These are phyloP conservation scores for Poeciliopsis turrubarensis DNA, from an alignment of 2,113 vertebrate genomes.

Conservation along the genomic window DNA sequence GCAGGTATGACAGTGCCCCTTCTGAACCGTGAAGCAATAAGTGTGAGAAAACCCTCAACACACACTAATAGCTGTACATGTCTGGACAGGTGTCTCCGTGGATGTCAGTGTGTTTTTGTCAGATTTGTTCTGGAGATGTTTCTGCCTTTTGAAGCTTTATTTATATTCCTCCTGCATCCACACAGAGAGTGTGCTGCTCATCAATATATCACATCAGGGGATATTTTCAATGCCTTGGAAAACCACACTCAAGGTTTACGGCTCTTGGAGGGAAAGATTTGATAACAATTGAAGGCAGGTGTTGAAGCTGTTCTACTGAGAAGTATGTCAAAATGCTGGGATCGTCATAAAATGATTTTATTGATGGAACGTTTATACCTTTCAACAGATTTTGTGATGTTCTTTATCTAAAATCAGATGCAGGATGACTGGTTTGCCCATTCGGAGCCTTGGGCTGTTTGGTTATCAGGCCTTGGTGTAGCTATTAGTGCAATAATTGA, in stretches of 20 bases:
- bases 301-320: conserved; percentile 1
- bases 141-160: conserved; percentile 3
- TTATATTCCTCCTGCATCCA: conserved; percentile 1
- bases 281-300: conserved; percentile 3
- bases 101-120: not conserved
- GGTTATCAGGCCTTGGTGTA: conserved; percentile 5
- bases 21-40: conserved; percentile 16
- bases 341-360: conserved; percentile 37
- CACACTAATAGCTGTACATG: conserved; percentile 14
- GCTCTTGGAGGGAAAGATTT: not conserved
- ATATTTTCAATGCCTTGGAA: conserved; percentile 6
- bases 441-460: conserved; percentile 7
- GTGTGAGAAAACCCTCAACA: conserved; percentile 6
- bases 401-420: conserved; percentile 28
- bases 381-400: conserved; percentile 1
- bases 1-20: conserved; percentile 13
- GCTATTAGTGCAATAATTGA: conserved; percentile 40
- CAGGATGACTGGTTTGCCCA: conserved; percentile 23
- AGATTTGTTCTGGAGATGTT: not conserved
- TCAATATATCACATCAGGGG: conserved; percentile 21
- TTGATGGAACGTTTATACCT: conserved; percentile 23
- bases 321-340: not conserved
- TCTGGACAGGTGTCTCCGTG: conserved; percentile 3
- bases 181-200: not conserved
- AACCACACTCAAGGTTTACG: not conserved